Base-by-base conservation (phyloP, 2,797 vertebrate genomes). In the Prunella strophiata region DNA sequence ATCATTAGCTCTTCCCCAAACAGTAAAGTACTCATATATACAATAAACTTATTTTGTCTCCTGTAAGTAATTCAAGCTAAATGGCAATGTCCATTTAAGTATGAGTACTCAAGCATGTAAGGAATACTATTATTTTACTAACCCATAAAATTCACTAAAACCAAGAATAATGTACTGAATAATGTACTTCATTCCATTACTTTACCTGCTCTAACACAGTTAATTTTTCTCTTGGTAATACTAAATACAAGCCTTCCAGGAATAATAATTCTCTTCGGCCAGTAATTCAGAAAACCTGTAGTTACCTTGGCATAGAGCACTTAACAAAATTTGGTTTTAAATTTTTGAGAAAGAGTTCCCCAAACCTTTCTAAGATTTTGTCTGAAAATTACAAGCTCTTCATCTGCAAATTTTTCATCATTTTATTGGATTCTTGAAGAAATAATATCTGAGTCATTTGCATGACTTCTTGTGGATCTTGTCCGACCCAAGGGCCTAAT, bases 101-200 rank as follows among this genome's bases (percentile, higher is more conserved):
- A 34, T 26, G 55, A 59, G 8, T 77, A 85, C 14, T 62, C 80
- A 68, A 38, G 63, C 9, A 51, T 38, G 61, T 48, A 9, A 89
- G 1, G 2, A 80, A 82, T 21, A 57, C 15, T 45, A 62, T 19
- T 76, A 74, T 66, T 87, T 67, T 36, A 89, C 55, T 71, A 87
- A 82, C 27, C 19, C 25, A 89, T 36, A 87, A 67, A 91, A 80
- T 40, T 54, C 30, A 83, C 40, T 80, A 83, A 85, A 79, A 20
- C 3, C 34, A 91, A 71, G 77, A 94, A 79, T 77, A 91, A 94
- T 66, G 47, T 77, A 92, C 78, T 85, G 16, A 34, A 93, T 92
- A 34, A 93, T 89, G 57, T 52, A 83, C 61, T 85, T 85, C 2
- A 87, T 54, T 85, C n/a, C 29, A 68, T 58, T 82, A 93, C 54